Evolutionary conservation across 2,888 invertebrate species (phyloP).

Genomic region (Teinopalpus imperialis): DNA sequence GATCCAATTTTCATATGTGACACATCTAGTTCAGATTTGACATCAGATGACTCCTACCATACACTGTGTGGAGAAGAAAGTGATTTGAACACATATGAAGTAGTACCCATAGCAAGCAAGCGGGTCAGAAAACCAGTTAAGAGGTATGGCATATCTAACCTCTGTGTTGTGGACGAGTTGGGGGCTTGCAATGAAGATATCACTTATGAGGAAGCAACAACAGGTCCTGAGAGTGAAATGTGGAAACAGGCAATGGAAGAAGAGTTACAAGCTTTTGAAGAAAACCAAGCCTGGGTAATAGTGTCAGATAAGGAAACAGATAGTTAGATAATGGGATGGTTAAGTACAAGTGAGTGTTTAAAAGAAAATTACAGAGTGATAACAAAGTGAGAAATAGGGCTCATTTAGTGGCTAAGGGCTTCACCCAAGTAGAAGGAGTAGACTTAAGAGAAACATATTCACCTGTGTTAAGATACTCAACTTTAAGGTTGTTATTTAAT

Average conservation of each 20-base stretch:
- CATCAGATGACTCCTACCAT: too few relatives aligned
- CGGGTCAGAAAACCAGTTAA: slow-evolving; percentile 17
- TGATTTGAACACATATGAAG: neutral
- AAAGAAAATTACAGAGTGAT: slow-evolving; percentile 16
- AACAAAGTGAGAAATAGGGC: slow-evolving; percentile 1
- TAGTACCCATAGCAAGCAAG: neutral
- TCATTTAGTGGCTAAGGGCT: slow-evolving; percentile 6
- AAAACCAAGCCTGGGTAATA: slow-evolving; percentile 32
- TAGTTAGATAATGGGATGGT: slow-evolving; percentile 27
- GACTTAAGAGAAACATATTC: slow-evolving; percentile 11
- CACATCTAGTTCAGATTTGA: slow-evolving; percentile 16
- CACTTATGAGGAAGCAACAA: slow-evolving; percentile 9
- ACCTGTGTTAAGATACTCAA: slow-evolving; percentile 8
- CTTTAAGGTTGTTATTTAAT: slow-evolving; percentile 11
- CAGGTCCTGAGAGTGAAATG: slow-evolving; percentile 15
- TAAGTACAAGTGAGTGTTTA: slow-evolving; percentile 30
- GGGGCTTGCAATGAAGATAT: too few relatives aligned
- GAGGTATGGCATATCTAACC: slow-evolving; percentile 17
- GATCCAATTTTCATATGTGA: neutral
- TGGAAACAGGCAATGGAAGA: slow-evolving; percentile 31
- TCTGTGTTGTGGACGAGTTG: slow-evolving; percentile 13
- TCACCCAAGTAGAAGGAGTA: slow-evolving; percentile 1
- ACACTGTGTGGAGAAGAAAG: too few relatives aligned
- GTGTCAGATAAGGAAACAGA: slow-evolving; percentile 21
- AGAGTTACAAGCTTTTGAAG: slow-evolving; percentile 30